A percentile compares a stretch with the other conserved stretches of the same genome.
Conservation (phyloP, 2,113 vertebrate species). For the Callipepla californica region DNA sequence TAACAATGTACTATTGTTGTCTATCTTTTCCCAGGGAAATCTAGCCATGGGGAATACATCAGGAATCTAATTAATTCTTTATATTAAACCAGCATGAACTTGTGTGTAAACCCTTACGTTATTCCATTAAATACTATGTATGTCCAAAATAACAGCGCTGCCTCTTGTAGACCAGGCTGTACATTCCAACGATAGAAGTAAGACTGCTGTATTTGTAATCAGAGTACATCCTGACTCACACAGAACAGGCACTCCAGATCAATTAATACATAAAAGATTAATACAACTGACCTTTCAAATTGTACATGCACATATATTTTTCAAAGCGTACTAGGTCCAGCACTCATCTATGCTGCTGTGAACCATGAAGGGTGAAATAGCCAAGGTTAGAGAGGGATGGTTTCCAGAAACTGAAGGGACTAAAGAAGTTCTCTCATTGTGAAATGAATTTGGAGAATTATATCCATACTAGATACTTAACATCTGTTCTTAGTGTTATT, state of each 20-base stretch:
- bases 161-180: background rate
- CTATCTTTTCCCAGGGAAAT: slow-evolving; percentile 26
- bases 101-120: background rate
- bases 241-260: background rate
- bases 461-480: background rate
- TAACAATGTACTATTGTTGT: slow-evolving; percentile 42
- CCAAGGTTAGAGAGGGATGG: background rate
- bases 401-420: background rate
- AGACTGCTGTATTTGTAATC: background rate
- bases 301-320: background rate
- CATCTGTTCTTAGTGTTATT: background rate
- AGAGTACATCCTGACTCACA: background rate
- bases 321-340: background rate
- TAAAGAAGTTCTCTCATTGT: background rate
- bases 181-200: background rate
- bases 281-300: background rate
- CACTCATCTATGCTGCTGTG: background rate
- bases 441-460: background rate
- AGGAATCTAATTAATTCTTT: background rate
- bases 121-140: background rate
- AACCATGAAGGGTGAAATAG: background rate
- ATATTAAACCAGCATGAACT: background rate
- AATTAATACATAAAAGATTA: background rate
- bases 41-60: background rate
- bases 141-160: background rate